These are phyloP conservation scores for Lacerta bilineata DNA, from an alignment of 2,797 vertebrate genomes.

Conservation along the genomic window DNA sequence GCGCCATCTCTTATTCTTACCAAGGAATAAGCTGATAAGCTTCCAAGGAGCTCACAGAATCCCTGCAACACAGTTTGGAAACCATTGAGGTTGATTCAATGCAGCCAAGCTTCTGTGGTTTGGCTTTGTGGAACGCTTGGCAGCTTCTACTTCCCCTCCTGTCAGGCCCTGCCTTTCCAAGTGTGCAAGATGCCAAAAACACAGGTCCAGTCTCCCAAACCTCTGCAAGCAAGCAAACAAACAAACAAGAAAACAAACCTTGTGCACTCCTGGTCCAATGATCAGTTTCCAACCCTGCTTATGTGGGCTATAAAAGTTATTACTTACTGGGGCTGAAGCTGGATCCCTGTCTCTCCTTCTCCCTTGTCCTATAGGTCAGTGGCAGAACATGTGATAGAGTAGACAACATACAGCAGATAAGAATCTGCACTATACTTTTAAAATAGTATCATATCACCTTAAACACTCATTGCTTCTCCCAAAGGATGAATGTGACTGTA, in stretches of 20 bases:
- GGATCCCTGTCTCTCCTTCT: not conserved
- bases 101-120: conserved; percentile 20
- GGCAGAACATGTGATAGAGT: not conserved
- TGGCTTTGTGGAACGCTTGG: not conserved
- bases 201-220: not conserved
- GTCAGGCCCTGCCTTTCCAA: not conserved
- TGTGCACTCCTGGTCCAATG: not conserved
- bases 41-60: conserved; percentile 19
- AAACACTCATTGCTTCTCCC: no score
- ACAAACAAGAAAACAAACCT: not conserved
- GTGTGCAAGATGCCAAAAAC: not conserved
- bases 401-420: not conserved
- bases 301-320: not conserved
- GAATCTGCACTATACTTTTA: no score
- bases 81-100: not conserved
- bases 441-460: no score
- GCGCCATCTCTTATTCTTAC: not conserved
- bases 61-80: not conserved
- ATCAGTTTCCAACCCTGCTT: not conserved
- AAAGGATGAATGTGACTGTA: no score
- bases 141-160: not conserved
- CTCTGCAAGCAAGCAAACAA: not conserved
- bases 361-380: no score
- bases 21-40: not conserved
- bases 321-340: not conserved